phyloP scores from a whole-genome alignment of 2,888 invertebrate genomes.

The Cerceris ruficornis region DNA sequence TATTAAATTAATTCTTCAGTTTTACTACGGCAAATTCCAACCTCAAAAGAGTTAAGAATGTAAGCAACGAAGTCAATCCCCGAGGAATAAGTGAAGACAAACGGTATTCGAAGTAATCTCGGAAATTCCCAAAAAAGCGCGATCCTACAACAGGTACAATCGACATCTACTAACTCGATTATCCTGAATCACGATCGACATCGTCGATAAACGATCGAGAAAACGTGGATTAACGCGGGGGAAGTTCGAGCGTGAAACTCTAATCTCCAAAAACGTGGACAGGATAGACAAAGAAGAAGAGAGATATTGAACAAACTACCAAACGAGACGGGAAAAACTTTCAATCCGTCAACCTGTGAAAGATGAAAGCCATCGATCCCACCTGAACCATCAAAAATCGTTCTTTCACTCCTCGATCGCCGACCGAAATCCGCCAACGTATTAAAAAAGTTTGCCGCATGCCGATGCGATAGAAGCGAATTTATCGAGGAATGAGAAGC shows the following conservation, averaged over 20 bases:
- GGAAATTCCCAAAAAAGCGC: no score
- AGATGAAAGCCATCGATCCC: conserved; percentile 39
- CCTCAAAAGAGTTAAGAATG: no score
- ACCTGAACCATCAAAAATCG: conserved; percentile 2
- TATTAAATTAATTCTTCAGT: no score
- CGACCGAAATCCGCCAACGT: conserved; percentile 8
- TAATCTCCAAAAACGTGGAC: no score
- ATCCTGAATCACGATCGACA: no score
- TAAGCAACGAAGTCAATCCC: no score
- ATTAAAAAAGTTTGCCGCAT: conserved; percentile 43
- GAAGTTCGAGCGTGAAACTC: conserved; percentile 1
- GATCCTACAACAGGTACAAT: no score
- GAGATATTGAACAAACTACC: conserved; percentile 28
- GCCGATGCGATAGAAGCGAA: not conserved
- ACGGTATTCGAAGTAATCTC: no score
- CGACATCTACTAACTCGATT: no score
- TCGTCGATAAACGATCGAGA: not conserved
- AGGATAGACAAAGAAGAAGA: no score
- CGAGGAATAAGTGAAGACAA: no score
- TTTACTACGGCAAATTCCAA: no score
- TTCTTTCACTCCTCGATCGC: conserved; percentile 11
- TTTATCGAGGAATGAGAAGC: not conserved
- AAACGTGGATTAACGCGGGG: conserved; percentile 15
- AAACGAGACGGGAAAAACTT: conserved; percentile 31
- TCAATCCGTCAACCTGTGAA: conserved; percentile 44